These are phyloP conservation scores for Sorex maritimensis DNA, from an alignment of 2,797 vertebrate species.

Conservation along the genomic window DNA sequence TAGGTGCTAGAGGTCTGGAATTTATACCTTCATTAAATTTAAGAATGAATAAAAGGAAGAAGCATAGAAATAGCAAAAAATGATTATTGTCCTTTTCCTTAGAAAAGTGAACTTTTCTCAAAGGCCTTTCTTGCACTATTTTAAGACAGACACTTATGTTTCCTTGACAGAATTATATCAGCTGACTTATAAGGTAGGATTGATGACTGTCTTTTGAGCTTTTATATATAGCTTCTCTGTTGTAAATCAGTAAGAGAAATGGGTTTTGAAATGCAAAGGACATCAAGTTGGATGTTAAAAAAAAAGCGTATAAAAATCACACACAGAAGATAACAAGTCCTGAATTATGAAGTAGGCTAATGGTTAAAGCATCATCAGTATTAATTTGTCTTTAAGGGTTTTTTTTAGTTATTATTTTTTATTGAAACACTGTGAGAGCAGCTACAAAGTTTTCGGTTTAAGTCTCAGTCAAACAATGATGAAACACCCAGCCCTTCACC, in stretches of 20 bases:
- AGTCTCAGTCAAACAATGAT: no score
- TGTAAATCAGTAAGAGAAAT: background rate
- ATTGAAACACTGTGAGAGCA: no score
- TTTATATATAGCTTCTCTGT: background rate
- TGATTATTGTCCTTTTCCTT: background rate
- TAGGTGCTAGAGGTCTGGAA: background rate
- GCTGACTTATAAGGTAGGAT: background rate
- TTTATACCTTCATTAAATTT: background rate
- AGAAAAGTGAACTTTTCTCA: background rate
- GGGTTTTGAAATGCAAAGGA: background rate
- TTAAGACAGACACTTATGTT: background rate
- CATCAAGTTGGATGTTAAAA: background rate
- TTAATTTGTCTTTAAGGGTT: background rate
- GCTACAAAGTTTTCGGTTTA: no score
- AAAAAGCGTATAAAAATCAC: background rate
- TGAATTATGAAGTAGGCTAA: constrained; percentile 24
- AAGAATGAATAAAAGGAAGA: background rate
- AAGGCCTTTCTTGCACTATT: background rate
- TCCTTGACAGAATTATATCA: constrained; percentile 1
- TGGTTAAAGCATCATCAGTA: background rate
- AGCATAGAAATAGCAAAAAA: background rate
- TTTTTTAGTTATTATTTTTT: no score
- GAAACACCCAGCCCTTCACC: no score
- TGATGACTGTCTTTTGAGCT: background rate
- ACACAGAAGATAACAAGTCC: background rate